Conservation (phyloP, 30 jellyfish, hydroid and myxozoan genomes). For the Phacellophora camtschatica region DNA sequence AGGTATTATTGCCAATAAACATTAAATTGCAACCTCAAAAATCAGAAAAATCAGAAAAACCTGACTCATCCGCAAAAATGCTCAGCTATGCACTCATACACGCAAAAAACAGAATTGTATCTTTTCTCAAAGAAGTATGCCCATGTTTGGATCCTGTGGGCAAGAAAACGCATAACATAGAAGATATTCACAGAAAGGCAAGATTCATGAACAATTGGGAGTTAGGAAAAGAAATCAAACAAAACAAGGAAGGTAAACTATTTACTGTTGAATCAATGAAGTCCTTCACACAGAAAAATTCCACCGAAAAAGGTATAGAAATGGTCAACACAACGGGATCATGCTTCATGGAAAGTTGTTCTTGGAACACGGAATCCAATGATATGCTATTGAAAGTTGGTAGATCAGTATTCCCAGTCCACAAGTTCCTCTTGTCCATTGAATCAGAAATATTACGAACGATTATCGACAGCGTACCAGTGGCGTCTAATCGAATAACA, state of each 20-base stretch:
- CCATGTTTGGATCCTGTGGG: constrained; percentile 23
- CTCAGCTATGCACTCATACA: neutral
- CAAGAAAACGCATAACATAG: neutral
- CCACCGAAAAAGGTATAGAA: neutral
- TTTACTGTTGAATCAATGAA: constrained; percentile 58
- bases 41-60: neutral
- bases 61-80: neutral
- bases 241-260: neutral
- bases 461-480: constrained; percentile 54
- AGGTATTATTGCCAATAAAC: too few relatives aligned
- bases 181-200: constrained; percentile 9
- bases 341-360: constrained; percentile 21
- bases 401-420: constrained; percentile 57
- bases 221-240: neutral
- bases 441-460: constrained; percentile 67
- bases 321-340: neutral
- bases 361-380: constrained; percentile 53
- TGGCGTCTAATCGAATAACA: constrained; percentile 14
- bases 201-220: neutral
- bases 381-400: constrained; percentile 60
- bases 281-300: neutral
- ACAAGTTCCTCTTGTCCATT: constrained; percentile 32
- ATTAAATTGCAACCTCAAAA: neutral
- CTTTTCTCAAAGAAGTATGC: constrained; percentile 12
- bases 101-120: neutral